These are phyloP conservation scores for Eudasyphora cyanicolor DNA, from an alignment of 2,888 invertebrate genomes.

Conservation along the genomic window DNA sequence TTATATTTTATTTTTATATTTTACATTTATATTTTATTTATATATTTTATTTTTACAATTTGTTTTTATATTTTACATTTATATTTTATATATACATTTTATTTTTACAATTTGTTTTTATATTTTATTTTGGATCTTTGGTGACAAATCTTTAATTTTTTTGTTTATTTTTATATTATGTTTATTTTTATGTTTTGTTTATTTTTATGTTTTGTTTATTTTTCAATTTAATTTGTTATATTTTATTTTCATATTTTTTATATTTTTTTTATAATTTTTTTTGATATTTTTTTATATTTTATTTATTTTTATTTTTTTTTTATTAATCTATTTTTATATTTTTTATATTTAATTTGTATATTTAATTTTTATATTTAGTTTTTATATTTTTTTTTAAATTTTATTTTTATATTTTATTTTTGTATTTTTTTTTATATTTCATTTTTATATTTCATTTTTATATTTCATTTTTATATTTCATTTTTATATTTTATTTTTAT, in stretches of 20 bases:
- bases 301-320: too few relatives aligned
- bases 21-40: not conserved
- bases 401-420: too few relatives aligned
- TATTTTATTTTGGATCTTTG: not conserved
- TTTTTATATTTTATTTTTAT: not conserved
- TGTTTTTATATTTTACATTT: not conserved
- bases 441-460: too few relatives aligned
- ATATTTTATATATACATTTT: not conserved
- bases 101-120: not conserved
- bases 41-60: not conserved
- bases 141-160: not conserved
- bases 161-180: not conserved
- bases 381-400: too few relatives aligned
- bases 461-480: not conserved
- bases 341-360: too few relatives aligned
- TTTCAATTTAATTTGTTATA: not conserved
- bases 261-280: conserved; percentile 12
- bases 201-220: not conserved
- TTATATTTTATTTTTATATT: not conserved
- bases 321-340: too few relatives aligned
- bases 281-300: not conserved
- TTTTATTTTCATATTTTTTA: not conserved
- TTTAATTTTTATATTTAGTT: too few relatives aligned
- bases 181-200: not conserved
- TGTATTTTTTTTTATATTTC: too few relatives aligned